These are phyloP conservation scores for Timandra comae DNA, from an alignment of 2,888 invertebrate genomes.

Conservation along the genomic window DNA sequence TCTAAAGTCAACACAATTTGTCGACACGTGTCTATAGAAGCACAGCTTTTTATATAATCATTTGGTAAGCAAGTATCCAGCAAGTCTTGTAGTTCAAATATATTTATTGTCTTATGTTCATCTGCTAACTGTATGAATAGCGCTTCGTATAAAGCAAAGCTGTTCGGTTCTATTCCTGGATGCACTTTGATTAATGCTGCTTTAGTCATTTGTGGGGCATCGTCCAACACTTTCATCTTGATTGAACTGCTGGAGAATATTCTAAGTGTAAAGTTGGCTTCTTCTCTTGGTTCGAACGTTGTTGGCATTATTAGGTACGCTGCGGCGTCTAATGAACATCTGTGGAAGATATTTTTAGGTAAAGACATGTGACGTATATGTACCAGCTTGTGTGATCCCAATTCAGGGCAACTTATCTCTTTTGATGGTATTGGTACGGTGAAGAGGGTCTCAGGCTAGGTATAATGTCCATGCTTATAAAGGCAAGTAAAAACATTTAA, in stretches of 20 bases:
- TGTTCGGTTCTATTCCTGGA: conserved; percentile 80
- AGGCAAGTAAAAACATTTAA: too few species aligned
- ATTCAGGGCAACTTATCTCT: too few species aligned
- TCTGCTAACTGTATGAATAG: conserved; percentile 93
- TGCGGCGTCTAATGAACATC: conserved; percentile 87
- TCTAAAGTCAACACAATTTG: conserved; percentile 93
- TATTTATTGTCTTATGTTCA: conserved; percentile 92
- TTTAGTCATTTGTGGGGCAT: conserved; percentile 81
- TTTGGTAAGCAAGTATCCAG: conserved; percentile 94
- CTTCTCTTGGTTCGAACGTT: conserved; percentile 93
- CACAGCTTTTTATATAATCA: conserved; percentile 96
- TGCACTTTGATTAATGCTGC: conserved; percentile 87
- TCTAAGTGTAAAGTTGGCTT: conserved; percentile 90
- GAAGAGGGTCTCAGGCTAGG: too few species aligned
- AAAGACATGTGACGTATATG: too few species aligned
- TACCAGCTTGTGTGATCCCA: too few species aligned
- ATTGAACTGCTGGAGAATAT: conserved; percentile 87
- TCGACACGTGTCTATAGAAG: conserved; percentile 92
- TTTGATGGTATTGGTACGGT: too few species aligned
- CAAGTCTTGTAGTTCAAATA: conserved; percentile 93
- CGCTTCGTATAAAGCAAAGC: conserved; percentile 90
- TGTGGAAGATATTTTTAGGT: too few species aligned
- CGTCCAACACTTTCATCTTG: conserved; percentile 84
- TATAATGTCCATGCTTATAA: too few species aligned
- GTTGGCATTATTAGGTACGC: conserved; percentile 92